Base-by-base conservation (phyloP, 2,888 invertebrate genomes). In the Maniola hyperantus region DNA sequence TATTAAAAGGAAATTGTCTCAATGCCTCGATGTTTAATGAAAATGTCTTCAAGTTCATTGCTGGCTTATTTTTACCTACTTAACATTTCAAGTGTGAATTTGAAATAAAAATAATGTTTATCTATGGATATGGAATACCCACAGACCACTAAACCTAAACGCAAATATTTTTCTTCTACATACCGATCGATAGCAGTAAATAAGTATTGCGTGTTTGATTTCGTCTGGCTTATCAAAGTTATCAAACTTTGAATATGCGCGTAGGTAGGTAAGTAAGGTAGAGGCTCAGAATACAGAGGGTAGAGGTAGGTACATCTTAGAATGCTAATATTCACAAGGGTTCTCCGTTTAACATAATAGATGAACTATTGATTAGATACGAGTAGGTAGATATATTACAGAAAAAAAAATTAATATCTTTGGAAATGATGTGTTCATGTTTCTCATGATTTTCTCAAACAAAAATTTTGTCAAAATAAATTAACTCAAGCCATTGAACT, bases 1-100 rank as follows among this genome's bases (percentile, higher is more conserved):
- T 67, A 60, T 64, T 55, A 57, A 39, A 10, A 39, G 26, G 18
- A n/a, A 26, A 51, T 53, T 54, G 51, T n/a, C 33, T 53, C 55
- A 55, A 55, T 36, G 20, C 39, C 57, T 20, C 20, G 18, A 13
- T 57, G 20, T 57, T 57, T 20, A n/a, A 42, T 57, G 11, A 55
- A 55, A 55, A 57, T 42, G 6, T 18, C 11, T 20, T 42, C 20
- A 13, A 42, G 6, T 20, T 20, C 20, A 57, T 13, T 26, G 20
- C 20, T 51, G 11, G 50, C 18, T 26, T 6, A 6, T 13, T 50
- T 20, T 8, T 20, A 20, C 11, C 11, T 50, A 50, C 8, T 15
- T 15, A 18, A 10, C 20, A 50, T 20, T 20, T 50, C 20, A 50
- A 11, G 50, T 10, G 50, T 6, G 50, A 51, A 51, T 51, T 51